Conservation (phyloP, 2,888 invertebrate genomes). For the Onchidella celtica region DNA sequence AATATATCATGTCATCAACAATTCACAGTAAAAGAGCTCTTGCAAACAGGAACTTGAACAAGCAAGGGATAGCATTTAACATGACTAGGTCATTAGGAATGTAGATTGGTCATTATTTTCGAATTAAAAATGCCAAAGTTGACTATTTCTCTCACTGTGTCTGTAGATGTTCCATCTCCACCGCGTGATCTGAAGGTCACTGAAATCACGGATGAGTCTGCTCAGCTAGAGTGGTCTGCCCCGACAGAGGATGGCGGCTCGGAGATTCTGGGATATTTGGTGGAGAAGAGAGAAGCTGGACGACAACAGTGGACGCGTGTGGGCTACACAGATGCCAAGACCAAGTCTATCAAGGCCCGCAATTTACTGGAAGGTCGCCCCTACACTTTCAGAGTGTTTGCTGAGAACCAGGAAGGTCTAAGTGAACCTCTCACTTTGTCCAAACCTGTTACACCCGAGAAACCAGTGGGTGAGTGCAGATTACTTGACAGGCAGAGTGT, state of each 20-base stretch:
- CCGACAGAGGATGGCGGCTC: conserved; percentile 78
- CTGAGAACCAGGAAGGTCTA: conserved; percentile 75
- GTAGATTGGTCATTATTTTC: no score
- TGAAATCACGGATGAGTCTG: conserved; percentile 79
- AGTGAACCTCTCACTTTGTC: conserved; percentile 71
- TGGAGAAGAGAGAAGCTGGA: conserved; percentile 71
- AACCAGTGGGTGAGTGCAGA: conserved; percentile 59
- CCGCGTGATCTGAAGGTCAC: conserved; percentile 71
- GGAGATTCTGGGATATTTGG: conserved; percentile 69
- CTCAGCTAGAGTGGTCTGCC: conserved; percentile 82
- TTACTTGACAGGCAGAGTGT: neutral
- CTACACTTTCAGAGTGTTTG: conserved; percentile 78
- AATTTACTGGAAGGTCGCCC: conserved; percentile 74
- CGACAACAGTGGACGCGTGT: conserved; percentile 83
- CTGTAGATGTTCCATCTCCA: conserved; percentile 73
- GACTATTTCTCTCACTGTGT: no score
- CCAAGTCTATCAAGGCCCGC: conserved; percentile 61
- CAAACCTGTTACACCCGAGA: conserved; percentile 67
- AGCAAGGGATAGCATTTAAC: no score
- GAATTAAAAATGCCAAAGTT: no score
- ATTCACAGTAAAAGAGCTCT: no score
- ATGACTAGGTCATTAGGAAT: no score
- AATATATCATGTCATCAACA: no score
- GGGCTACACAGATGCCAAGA: conserved; percentile 81
- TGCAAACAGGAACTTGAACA: no score